Conservation (phyloP, 2,797 vertebrate species). For the Atherinosoma microstoma region DNA sequence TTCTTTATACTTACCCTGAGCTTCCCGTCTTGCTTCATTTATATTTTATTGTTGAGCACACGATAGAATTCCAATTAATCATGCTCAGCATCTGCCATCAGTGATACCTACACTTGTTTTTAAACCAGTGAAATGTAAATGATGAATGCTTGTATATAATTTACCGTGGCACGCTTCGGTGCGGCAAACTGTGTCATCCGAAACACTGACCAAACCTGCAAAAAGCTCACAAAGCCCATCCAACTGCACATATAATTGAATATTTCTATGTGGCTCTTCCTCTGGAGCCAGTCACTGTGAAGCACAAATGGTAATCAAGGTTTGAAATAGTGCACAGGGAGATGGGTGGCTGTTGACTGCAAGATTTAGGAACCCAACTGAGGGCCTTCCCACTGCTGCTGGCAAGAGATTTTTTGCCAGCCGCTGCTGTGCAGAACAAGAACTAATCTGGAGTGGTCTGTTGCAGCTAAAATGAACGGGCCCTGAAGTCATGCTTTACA, state of each 20-base stretch:
- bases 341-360: conserved; percentile 65
- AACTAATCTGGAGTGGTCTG: conserved; percentile 75
- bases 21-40: conserved; percentile 55
- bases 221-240: conserved; percentile 16
- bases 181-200: conserved; percentile 14
- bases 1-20: conserved; percentile 48
- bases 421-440: conserved; percentile 71
- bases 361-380: conserved; percentile 67
- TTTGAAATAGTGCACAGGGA: conserved; percentile 58
- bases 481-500: conserved; percentile 54
- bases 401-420: conserved; percentile 64
- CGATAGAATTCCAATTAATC: conserved; percentile 65
- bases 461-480: conserved; percentile 59
- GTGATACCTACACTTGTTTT: conserved; percentile 56
- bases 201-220: conserved; percentile 18
- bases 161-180: conserved; percentile 1
- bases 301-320: conserved; percentile 68
- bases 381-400: conserved; percentile 59
- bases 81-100: conserved; percentile 48
- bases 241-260: conserved; percentile 57
- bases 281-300: conserved; percentile 53
- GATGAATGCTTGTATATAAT: conserved; percentile 22
- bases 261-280: conserved; percentile 55
- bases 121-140: conserved; percentile 31
- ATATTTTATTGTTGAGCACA: conserved; percentile 56